phyloP scores from a whole-genome alignment of 2,888 invertebrate genomes.

The Stenotaenia linearis region DNA sequence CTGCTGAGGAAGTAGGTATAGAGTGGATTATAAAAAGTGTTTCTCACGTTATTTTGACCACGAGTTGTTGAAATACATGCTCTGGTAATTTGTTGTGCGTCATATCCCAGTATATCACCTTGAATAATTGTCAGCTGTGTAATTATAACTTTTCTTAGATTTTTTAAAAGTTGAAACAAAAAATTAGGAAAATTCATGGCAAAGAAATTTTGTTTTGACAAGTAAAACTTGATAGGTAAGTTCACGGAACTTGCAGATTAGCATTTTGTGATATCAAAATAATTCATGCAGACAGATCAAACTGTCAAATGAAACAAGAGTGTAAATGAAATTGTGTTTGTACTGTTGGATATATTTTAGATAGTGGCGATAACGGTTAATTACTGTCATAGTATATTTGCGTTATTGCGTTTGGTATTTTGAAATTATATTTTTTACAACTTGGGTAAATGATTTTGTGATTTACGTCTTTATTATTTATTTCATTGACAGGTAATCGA shows the following conservation, averaged over 20 bases:
- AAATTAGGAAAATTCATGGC: no score
- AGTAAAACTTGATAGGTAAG: no score
- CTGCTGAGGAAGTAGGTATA: background rate
- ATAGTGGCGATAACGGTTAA: background rate
- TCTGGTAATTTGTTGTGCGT: background rate
- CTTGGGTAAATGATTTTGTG: no score
- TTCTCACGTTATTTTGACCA: background rate
- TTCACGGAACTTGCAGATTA: no score
- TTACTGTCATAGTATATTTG: background rate
- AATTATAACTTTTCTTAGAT: background rate
- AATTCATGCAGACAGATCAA: background rate
- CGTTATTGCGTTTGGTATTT: no score
- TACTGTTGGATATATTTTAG: no score
- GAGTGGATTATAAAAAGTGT: background rate
- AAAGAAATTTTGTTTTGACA: no score
- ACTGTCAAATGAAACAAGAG: background rate
- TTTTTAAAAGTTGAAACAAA: background rate
- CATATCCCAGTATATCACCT: no score
- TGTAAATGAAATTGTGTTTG: background rate
- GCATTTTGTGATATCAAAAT: background rate
- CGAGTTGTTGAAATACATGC: background rate
- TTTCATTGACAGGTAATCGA: no score
- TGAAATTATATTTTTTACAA: no score
- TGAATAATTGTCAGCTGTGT: background rate
- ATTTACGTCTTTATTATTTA: no score